These are phyloP conservation scores for Cepaea nemoralis DNA, from an alignment of 1,140 invertebrate species.

Conservation along the genomic window DNA sequence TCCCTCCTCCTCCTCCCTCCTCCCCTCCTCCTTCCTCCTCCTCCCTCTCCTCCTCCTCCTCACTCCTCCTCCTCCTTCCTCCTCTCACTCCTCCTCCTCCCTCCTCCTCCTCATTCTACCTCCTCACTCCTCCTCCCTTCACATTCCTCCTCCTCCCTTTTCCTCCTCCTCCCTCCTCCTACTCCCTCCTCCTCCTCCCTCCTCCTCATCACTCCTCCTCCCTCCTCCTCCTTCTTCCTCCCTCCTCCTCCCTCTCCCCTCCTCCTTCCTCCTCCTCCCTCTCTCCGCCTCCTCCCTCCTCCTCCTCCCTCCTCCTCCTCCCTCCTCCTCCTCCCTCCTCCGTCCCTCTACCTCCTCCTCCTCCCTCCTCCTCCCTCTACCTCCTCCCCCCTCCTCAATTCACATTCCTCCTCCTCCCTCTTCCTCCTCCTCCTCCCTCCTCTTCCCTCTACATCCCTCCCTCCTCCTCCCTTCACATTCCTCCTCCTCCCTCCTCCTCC, in stretches of 20 bases:
- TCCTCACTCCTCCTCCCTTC: too few relatives aligned
- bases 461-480: too few relatives aligned
- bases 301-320: not conserved
- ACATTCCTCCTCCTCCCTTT: too few relatives aligned
- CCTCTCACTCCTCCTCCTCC: not conserved
- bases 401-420: not conserved
- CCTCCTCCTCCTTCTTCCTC: not conserved
- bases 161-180: too few relatives aligned
- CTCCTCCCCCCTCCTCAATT: not conserved
- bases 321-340: too few relatives aligned
- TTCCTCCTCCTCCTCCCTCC: not conserved
- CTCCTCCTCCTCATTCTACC: too few relatives aligned
- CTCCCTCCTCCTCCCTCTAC: not conserved
- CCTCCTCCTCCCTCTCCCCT: not conserved
- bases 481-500: not conserved
- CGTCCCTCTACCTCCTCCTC: too few relatives aligned
- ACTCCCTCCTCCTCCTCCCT: too few relatives aligned
- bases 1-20: not conserved
- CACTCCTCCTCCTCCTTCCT: not conserved
- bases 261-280: slow-evolving; percentile 20
- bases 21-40: not conserved
- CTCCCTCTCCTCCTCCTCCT: slow-evolving; percentile 6
- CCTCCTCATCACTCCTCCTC: too few relatives aligned
- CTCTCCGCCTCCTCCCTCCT: too few relatives aligned
- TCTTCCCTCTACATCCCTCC: too few relatives aligned